Conservation (phyloP, 1,140 invertebrate species). For the Drosophila chauvacae region DNA sequence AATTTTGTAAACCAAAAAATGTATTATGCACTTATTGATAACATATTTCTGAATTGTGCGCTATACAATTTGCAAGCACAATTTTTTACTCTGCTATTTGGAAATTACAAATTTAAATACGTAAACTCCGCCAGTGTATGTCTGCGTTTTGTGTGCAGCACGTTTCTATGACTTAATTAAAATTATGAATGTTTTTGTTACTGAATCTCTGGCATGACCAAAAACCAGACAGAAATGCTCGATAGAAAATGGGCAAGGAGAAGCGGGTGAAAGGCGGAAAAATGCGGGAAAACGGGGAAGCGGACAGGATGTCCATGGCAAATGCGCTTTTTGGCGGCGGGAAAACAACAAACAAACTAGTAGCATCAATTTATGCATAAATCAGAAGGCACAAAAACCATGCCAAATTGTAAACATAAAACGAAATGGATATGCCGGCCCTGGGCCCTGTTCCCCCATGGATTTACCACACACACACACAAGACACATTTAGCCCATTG, state of each 20-base stretch:
- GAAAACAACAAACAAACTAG: slow-evolving; percentile 47
- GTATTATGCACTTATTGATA: no score
- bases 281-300: slow-evolving; percentile 11
- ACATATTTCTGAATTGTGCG: no score
- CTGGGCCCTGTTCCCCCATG: not conserved
- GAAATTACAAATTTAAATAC: not conserved
- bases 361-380: slow-evolving; percentile 73
- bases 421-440: slow-evolving; percentile 38
- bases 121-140: not conserved
- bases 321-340: slow-evolving; percentile 64
- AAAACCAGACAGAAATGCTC: slow-evolving; percentile 17
- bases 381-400: slow-evolving; percentile 68
- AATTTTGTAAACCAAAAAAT: no score
- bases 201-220: slow-evolving; percentile 40
- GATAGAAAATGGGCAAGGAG: not conserved
- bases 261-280: not conserved
- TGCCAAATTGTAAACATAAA: slow-evolving; percentile 67
- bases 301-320: slow-evolving; percentile 55
- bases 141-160: slow-evolving; percentile 47
- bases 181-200: slow-evolving; percentile 70
- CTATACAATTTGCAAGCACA: not conserved
- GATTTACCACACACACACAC: not conserved
- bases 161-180: slow-evolving; percentile 74
- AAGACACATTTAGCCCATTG: slow-evolving; percentile 22
- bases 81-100: not conserved